Evolutionary conservation across 1,140 invertebrate genomes (phyloP).

Genomic region (Drosophila biarmipes): DNA sequence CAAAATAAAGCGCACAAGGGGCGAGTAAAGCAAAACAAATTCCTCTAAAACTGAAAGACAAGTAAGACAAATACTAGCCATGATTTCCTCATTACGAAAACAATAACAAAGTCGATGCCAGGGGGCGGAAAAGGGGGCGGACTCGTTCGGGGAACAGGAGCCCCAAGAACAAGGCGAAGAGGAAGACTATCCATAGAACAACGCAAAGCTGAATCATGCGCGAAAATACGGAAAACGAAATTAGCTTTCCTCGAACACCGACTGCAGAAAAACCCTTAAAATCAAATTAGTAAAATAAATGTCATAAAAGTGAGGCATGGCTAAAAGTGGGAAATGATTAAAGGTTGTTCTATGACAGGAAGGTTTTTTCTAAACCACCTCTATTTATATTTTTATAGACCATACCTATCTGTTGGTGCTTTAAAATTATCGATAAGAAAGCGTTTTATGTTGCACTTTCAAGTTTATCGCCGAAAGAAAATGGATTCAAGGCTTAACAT

Average conservation of each 20-base stretch:
- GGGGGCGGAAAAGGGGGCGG: background rate
- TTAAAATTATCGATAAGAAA: background rate
- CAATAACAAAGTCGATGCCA: conserved; percentile 66
- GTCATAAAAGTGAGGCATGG: background rate
- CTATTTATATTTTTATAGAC: too few relatives aligned
- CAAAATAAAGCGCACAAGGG: conserved; percentile 19
- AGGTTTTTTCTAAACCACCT: too few relatives aligned
- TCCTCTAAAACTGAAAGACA: conserved; percentile 53
- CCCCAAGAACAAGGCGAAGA: conserved; percentile 22
- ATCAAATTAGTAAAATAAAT: background rate
- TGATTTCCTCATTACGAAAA: conserved; percentile 56
- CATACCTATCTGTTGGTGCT: background rate
- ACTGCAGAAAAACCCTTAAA: conserved; percentile 4
- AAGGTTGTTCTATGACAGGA: too few relatives aligned
- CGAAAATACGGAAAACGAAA: conserved; percentile 61
- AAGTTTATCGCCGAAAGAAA: background rate
- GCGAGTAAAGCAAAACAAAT: conserved; percentile 20
- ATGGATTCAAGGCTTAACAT: background rate
- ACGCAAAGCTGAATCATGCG: conserved; percentile 69
- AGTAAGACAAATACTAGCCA: conserved; percentile 48
- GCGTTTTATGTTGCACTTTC: background rate
- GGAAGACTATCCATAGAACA: conserved; percentile 44
- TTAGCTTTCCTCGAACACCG: background rate
- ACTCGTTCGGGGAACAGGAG: conserved; percentile 36
- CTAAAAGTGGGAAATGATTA: too few relatives aligned